Base-by-base conservation (phyloP, 2,113 vertebrate species). In the Zapornia atra region DNA sequence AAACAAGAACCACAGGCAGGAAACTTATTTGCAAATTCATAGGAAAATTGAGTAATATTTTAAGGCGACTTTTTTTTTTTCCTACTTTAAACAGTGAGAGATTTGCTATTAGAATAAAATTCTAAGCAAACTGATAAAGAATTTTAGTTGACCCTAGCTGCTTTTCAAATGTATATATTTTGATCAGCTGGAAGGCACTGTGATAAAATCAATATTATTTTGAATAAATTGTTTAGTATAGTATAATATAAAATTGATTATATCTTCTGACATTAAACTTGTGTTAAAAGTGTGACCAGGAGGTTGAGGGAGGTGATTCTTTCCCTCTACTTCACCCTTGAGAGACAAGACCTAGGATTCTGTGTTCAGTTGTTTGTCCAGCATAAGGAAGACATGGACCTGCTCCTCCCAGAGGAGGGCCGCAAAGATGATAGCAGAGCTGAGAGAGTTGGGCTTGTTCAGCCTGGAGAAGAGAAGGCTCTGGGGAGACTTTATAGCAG, bases 1-100 rank as follows among this genome's bases (percentile, higher is more conserved):
- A 86, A 94, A 83, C 36, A 81, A 77, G 88, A 92, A 86, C 36
- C 60, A 89, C 6, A 56, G 29, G 34, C 65, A 82, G 14, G 34
- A 92, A 81, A 34, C 7, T 19, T 15, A 92, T 78, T 81, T 83
- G 5, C 28, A 89, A 79, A 96, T 81, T 94, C 69, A 68, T 53
- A 68, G 63, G 72, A 78, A 60, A 86, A 71, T 5, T 60, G 20
- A 83, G 38, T 91, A 95, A 71, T 56, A 68, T 71, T 60, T 75
- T 68, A 82, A 66, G 26, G 10, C 11, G 60, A 46, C 44, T 3
- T 5, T 75, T 85, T 70, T n/a, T 50, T 86, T 42, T 38, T 38
- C 8, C 3, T 22, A 56, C 51, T 73, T 70, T 9, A 25, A 59
- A 38, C 16, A 59, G 6, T 15, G 28, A 80, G 17, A 10, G 24